Evolutionary conservation across 2,113 vertebrate genomes (phyloP), one percentile per base, ranked within the genome.

Genomic region (Dicaeum eximium): DNA sequence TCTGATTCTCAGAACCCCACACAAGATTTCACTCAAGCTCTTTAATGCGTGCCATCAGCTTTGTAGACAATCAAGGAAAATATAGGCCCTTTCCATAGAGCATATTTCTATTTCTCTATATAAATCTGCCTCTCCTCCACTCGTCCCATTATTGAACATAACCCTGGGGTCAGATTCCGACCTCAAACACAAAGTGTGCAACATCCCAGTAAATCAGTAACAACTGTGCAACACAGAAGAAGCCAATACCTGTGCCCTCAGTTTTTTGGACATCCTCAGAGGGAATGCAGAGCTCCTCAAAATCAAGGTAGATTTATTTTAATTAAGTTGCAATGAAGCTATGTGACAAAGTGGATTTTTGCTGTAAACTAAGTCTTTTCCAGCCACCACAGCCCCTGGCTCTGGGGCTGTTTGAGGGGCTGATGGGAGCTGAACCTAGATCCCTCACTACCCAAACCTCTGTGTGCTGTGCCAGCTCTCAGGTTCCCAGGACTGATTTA

Each of bases 181-280:
- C 82, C 94, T 90, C 72, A 78, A 95, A 92, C 57, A 92, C 57
- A 45, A 86, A 91, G 90, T 4, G 1, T 66, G 72, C 47, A 80
- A 45, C 88, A 86, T 60, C n/a, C 37, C 48, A 78, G 47, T 75
- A 74, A 93, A 96, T 83, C 84, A 92, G 30, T 91, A 91, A 72
- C 71, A 88, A 85, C 81, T 64, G 54, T 66, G 42, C 47, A 90
- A 80, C 50, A 62, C 8, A 7, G n/a, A 72, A 85, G 71, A 57
- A 69, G 48, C 66, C 66, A 82, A 65, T 53, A 50, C 13, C 57
- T 30, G n/a, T 53, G 13, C 42, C 17, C 12, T 35, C n/a, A 6
- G 15, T 21, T 92, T 74, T 47, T 86, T 60, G 72, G 56, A 64
- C 47, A 84, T 48, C 40, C 65, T 92, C 47, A 15, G 38, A 95